Conservation (phyloP, 2,113 vertebrate genomes). For the Columbina picui region DNA sequence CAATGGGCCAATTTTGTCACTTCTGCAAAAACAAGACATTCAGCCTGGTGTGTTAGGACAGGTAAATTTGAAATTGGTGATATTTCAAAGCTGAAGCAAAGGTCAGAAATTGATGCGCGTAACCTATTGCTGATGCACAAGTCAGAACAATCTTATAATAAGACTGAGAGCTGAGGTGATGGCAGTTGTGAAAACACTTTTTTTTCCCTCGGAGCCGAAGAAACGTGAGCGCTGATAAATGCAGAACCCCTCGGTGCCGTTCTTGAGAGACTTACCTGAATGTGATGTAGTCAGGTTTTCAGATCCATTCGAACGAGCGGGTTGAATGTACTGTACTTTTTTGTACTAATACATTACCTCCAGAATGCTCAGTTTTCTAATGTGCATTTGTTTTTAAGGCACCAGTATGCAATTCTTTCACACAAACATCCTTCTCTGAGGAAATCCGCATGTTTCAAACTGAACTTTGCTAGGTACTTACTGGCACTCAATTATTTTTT, state of each 20-base stretch:
- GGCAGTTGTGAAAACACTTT: neutral
- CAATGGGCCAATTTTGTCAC: neutral
- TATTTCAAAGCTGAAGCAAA: constrained; percentile 36
- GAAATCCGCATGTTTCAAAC: neutral
- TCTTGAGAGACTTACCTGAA: neutral
- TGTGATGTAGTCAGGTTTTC: neutral
- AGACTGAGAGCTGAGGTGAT: neutral
- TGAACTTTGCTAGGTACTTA: neutral
- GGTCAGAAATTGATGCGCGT: constrained; percentile 7
- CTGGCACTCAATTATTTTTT: neutral
- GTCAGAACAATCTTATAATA: constrained; percentile 12
- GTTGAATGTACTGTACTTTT: neutral
- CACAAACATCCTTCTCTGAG: neutral
- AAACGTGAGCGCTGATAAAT: neutral
- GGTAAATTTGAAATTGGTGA: constrained; percentile 14
- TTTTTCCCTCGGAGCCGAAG: neutral
- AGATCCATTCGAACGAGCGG: neutral
- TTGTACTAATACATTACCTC: neutral
- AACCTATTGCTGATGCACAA: constrained; percentile 29
- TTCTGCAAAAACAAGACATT: neutral
- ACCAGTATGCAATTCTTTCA: neutral
- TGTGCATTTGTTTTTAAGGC: rapidly evolving
- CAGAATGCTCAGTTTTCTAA: neutral
- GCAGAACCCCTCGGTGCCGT: neutral
- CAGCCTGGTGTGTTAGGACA: neutral